These are phyloP conservation scores for Deroplatys truncata DNA, from an alignment of 2,888 invertebrate genomes.

Conservation along the genomic window DNA sequence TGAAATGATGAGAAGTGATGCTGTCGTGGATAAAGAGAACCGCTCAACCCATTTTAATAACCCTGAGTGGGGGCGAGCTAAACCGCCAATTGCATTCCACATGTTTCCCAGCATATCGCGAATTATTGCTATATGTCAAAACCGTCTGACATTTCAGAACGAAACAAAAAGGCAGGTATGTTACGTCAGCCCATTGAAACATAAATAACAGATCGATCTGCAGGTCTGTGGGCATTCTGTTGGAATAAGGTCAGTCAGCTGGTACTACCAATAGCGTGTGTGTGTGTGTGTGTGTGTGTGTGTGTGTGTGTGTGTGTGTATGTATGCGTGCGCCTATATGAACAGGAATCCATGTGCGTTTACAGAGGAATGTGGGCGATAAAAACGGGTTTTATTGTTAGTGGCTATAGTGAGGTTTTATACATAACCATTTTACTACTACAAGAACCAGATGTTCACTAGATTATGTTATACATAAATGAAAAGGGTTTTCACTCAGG, in stretches of 20 bases:
- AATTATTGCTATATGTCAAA: not conserved
- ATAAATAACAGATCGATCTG: not conserved
- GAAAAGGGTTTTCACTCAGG: too few species aligned
- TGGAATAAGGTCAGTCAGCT: not conserved
- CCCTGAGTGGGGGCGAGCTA: not conserved
- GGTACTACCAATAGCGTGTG: too few species aligned
- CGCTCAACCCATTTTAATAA: not conserved
- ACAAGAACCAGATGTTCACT: too few species aligned
- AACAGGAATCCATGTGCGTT: not conserved
- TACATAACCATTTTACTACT: too few species aligned
- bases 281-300: too few species aligned
- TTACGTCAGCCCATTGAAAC: not conserved
- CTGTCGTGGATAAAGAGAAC: not conserved
- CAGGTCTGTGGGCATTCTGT: not conserved
- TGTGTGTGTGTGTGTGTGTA: too few species aligned
- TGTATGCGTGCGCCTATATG: not conserved
- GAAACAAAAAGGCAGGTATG: not conserved
- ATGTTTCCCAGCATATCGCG: not conserved
- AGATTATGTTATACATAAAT: too few species aligned
- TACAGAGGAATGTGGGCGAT: not conserved
- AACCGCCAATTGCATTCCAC: not conserved
- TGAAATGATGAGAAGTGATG: too few species aligned
- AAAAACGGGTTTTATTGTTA: too few species aligned
- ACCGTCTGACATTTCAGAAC: not conserved
- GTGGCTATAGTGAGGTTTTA: too few species aligned